phyloP scores from a whole-genome alignment of 2,888 invertebrate genomes.

The Margaritifera margaritifera region DNA sequence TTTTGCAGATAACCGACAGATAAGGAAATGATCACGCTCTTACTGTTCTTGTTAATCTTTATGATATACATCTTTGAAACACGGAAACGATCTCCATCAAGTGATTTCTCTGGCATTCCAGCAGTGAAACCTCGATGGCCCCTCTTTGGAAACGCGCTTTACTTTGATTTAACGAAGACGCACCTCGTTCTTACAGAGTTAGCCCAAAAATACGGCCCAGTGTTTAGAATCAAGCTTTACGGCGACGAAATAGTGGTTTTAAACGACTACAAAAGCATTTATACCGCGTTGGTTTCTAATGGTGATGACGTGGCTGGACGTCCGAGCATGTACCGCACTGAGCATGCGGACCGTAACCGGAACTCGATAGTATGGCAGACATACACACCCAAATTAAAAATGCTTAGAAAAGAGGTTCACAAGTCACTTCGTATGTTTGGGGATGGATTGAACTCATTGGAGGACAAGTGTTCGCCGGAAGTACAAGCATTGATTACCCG shows the following conservation, averaged over 20 bases:
- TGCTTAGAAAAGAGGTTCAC: conserved; percentile 51
- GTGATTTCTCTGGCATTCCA: conserved; percentile 29
- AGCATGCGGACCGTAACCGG: conserved; percentile 37
- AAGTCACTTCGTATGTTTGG: conserved; percentile 54
- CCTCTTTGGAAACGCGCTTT: conserved; percentile 44
- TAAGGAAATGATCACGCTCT: too few relatives aligned
- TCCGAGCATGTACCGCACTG: conserved; percentile 56
- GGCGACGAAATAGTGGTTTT: conserved; percentile 61
- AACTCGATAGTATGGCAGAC: conserved; percentile 64
- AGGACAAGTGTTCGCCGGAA: conserved; percentile 47
- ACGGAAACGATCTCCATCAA: too few relatives aligned
- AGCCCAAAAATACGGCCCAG: conserved; percentile 51
- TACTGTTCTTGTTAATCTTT: too few relatives aligned
- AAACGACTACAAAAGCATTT: conserved; percentile 51
- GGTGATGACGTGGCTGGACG: conserved; percentile 59
- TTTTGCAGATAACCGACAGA: too few relatives aligned
- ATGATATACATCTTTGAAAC: too few relatives aligned
- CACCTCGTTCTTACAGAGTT: conserved; percentile 51
- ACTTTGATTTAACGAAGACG: conserved; percentile 44
- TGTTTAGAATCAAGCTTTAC: conserved; percentile 53
- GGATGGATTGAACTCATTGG: conserved; percentile 41
- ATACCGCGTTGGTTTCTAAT: conserved; percentile 55
- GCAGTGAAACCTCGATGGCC: conserved; percentile 43
- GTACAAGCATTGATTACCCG: conserved; percentile 33
- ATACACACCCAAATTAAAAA: conserved; percentile 51